phyloP scores from a whole-genome alignment of 2,113 vertebrate species.

The Colossoma macropomum region DNA sequence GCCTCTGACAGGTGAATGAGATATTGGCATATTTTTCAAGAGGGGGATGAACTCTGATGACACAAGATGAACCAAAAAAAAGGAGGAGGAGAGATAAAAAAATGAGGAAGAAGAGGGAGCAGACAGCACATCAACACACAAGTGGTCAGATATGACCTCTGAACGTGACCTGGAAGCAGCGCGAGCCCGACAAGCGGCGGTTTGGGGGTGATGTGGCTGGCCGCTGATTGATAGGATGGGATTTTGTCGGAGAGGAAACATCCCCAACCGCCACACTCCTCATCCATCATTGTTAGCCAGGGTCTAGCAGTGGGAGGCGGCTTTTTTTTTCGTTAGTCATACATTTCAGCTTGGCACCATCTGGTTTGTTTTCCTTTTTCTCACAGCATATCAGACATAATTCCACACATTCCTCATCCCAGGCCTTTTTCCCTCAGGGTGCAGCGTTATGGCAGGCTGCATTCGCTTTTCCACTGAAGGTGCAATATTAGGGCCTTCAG shows the following conservation, averaged over 20 bases:
- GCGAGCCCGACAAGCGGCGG: neutral
- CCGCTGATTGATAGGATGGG: slow-evolving; percentile 34
- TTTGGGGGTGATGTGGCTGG: slow-evolving; percentile 22
- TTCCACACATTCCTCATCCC: slow-evolving; percentile 35
- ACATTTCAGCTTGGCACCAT: slow-evolving; percentile 39
- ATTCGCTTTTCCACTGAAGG: neutral
- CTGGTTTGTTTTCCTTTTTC: slow-evolving; percentile 25
- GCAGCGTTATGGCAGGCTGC: slow-evolving; percentile 2
- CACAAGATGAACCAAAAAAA: slow-evolving; percentile 8
- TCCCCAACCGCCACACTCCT: slow-evolving; percentile 35
- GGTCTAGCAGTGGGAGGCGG: slow-evolving; percentile 31
- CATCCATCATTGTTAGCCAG: slow-evolving; percentile 55
- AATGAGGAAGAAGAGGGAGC: neutral
- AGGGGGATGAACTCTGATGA: slow-evolving; percentile 5
- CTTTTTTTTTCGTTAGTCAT: neutral
- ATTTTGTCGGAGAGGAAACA: slow-evolving; percentile 49
- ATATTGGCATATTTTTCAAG: slow-evolving; percentile 34
- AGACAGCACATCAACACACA: neutral
- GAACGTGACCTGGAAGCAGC: slow-evolving; percentile 31
- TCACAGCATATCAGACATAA: slow-evolving; percentile 26
- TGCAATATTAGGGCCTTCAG: neutral
- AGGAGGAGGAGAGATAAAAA: neutral
- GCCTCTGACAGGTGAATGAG: slow-evolving; percentile 23
- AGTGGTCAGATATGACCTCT: neutral
- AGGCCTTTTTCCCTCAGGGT: neutral